Base-by-base conservation (phyloP, 2,888 invertebrate genomes). In the Barypeithes pellucidus region DNA sequence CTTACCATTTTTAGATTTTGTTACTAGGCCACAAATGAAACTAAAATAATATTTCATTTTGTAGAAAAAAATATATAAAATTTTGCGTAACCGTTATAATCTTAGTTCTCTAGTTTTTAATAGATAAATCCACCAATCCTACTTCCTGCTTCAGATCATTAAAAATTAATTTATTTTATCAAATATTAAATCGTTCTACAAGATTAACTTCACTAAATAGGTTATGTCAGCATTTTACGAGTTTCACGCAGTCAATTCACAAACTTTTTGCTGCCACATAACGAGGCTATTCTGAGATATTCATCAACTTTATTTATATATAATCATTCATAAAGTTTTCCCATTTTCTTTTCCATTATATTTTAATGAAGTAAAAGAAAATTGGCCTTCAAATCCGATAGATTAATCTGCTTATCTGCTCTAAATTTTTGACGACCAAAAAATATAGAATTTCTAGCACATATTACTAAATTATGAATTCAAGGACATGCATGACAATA, bases 321-420 rank as follows among this genome's bases (percentile, higher is more conserved):
- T 52, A 52, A 52, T 52, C 52, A 52, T 52, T 52, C 29, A 52
- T 69, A 70, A 57, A 63, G 43, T 70, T 63, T 70, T 63, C 20
- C 20, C 2, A 20, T 41, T 59, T 59, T 41, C 22, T 39, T 36
- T 41, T 11, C 7, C 60, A 60, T 60, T 18, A 41, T 41, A 36
- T 60, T 60, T 16, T 59, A 59, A 14, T 59, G 18, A 9, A 59
- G 20, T 20, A 36, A 41, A 39, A 12, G 22, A 50, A 22, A 50
- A 50, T 50, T 50, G 4, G 11, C 12, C 20, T 22, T 2, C 12
- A 12, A 22, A 3, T 50, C 12, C 2, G 12, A 50, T 20, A 18
- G 20, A 47, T 20, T 20, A 60, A 20, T 36, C 0, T 57, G 2
- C 22, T 67, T 67, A 60, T 67, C 33, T 45, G 16, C 39, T n/a